These are phyloP conservation scores for Pangasius macronema DNA, from an alignment of 2,797 vertebrate species.

Conservation along the genomic window DNA sequence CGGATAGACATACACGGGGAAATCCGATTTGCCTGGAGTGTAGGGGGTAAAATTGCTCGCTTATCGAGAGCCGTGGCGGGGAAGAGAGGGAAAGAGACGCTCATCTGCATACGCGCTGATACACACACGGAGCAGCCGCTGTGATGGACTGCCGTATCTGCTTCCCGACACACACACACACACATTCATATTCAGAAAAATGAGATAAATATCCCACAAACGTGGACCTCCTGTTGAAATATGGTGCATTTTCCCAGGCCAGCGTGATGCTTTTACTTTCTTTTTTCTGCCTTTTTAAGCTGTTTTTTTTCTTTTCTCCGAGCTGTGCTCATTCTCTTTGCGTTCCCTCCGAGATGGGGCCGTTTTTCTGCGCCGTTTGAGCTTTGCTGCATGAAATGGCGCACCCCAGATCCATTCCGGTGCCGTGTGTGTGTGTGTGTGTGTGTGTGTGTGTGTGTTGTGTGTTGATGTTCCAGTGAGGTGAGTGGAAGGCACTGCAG, in stretches of 20 bases:
- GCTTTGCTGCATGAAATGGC: slow-evolving; percentile 42
- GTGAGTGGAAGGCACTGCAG: slow-evolving; percentile 47
- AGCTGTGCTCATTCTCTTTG: not conserved
- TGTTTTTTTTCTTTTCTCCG: not conserved
- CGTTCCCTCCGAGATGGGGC: not conserved
- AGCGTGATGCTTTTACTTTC: not conserved
- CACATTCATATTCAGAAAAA: slow-evolving; percentile 1
- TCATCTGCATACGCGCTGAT: slow-evolving; percentile 50
- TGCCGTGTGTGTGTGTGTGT: slow-evolving; percentile 25
- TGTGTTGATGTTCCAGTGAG: not conserved
- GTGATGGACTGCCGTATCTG: slow-evolving; percentile 19
- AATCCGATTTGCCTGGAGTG: slow-evolving; percentile 42
- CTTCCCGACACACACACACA: not conserved
- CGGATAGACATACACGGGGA: slow-evolving; percentile 32
- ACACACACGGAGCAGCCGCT: slow-evolving; percentile 18
- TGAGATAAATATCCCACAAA: slow-evolving; percentile 1
- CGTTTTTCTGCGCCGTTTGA: slow-evolving; percentile 37
- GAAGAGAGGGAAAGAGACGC: slow-evolving; percentile 31
- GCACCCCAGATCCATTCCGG: slow-evolving; percentile 29
- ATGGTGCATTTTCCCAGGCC: not conserved
- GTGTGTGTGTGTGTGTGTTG: slow-evolving; percentile 8
- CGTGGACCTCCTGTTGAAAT: slow-evolving; percentile 1
- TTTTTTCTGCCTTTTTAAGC: not conserved
- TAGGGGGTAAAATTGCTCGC: slow-evolving; percentile 44
- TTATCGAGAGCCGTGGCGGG: slow-evolving; percentile 28